Evolutionary conservation across 2,888 invertebrate species (phyloP), one percentile per base, ranked within the genome.

Genomic region (Stegana nigrithorax): DNA sequence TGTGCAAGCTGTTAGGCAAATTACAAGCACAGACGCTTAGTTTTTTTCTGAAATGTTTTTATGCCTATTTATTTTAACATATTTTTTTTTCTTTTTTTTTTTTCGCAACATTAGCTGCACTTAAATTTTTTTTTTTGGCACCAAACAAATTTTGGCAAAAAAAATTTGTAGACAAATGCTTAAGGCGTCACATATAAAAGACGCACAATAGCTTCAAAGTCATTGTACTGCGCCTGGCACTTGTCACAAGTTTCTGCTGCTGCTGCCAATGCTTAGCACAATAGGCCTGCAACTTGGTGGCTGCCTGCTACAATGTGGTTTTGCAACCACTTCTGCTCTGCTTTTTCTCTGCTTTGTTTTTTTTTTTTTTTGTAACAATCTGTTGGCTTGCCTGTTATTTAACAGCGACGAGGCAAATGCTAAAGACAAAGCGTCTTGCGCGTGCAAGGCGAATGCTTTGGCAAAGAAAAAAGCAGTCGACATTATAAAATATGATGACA

Each of bases 401-500:
- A 55, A 55, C 53, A 55, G 26, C 27, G n/a, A 50, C 8, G 42
- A 50, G 39, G 45, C 44, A 56, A n/a, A 57, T 19, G 42, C 60
- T 17, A 39, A 39, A 39, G 5, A 39, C 39, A 39, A 39, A 39
- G 14, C 5, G 17, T 17, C 50, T 50, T 50, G 8, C 57, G 42
- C 47, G 45, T 53, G 62, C 29, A 63, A 60, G 62, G 60, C 60
- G 51, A 66, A 62, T 60, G 14, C n/a, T n/a, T 14, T 39, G 39
- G 17, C 42, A 25, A 14, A 53, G 47, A 45, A n/a, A 55, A 25
- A 55, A 56, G 39, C 12, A 63, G 59, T 26, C 50, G 23, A 32
- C 50, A 21, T 50, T 59, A 45, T 65, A 67, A 55, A 67, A 63
- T 63, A 55, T 55, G 53, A 69, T 67, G 65, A 69, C 69, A 69